phyloP scores from a whole-genome alignment of 2,888 invertebrate species.

The Athripsodes cinereus region DNA sequence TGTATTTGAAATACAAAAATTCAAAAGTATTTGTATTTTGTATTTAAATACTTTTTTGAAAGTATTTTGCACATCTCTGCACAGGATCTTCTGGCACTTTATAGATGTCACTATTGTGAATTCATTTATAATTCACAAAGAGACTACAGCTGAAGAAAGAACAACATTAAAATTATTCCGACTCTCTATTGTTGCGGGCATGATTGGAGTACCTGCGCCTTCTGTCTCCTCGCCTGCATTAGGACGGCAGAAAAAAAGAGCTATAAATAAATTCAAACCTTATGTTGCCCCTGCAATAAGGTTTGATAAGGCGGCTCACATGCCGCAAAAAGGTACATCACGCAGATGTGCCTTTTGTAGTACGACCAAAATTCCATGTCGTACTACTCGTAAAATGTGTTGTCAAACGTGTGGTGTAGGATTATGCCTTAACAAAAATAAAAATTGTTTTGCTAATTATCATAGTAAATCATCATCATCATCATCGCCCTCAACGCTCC shows the following conservation, averaged over 20 bases:
- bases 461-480: no score
- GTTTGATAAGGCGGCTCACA: constrained; percentile 5
- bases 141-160: constrained; percentile 5
- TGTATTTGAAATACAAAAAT: no score
- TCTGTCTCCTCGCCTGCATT: constrained; percentile 5
- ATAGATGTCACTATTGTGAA: constrained; percentile 5
- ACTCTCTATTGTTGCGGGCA: constrained; percentile 5
- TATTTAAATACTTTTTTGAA: no score
- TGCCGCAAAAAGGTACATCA: constrained; percentile 5
- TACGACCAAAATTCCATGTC: constrained; percentile 4
- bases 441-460: constrained; percentile 4
- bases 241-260: constrained; percentile 4
- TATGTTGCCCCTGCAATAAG: constrained; percentile 5
- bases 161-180: constrained; percentile 5
- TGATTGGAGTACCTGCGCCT: constrained; percentile 5
- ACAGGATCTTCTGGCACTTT: constrained; percentile 5
- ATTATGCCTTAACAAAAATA: constrained; percentile 5
- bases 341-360: constrained; percentile 5
- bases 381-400: constrained; percentile 3
- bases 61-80: no score
- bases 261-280: constrained; percentile 5
- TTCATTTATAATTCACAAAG: background rate
- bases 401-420: constrained; percentile 5
- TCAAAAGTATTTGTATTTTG: no score
- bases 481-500: no score